These are phyloP conservation scores for Xiphophorus maculatus DNA, from an alignment of 2,113 vertebrate genomes.

Conservation along the genomic window DNA sequence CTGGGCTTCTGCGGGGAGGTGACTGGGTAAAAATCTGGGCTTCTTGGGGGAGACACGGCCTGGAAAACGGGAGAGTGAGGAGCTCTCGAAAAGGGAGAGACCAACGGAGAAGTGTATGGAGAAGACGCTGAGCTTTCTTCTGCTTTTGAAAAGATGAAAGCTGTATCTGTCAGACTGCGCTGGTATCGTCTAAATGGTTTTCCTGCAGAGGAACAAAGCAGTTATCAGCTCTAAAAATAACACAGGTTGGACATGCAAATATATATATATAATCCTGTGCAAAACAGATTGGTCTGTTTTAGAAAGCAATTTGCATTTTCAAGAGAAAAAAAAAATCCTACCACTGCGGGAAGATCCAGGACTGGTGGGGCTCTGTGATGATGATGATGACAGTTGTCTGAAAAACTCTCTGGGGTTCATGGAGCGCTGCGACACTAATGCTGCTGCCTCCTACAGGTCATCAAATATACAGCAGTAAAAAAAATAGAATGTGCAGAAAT, in stretches of 20 bases:
- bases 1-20: slow-evolving; percentile 40
- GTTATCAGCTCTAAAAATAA: slow-evolving; percentile 17
- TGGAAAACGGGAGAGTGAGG: slow-evolving; percentile 57
- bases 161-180: slow-evolving; percentile 87
- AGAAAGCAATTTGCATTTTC: not conserved
- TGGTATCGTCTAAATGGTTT: slow-evolving; percentile 83
- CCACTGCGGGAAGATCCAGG: slow-evolving; percentile 72
- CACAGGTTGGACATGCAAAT: not conserved
- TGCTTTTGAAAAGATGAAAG: slow-evolving; percentile 83
- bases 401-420: slow-evolving; percentile 86
- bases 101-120: slow-evolving; percentile 70
- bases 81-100: slow-evolving; percentile 74
- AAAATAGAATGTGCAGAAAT: no score
- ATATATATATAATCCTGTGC: not conserved
- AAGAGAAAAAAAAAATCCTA: slow-evolving; percentile 20
- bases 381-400: slow-evolving; percentile 83
- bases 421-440: slow-evolving; percentile 81
- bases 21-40: slow-evolving; percentile 60
- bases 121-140: slow-evolving; percentile 63
- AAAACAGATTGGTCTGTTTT: not conserved
- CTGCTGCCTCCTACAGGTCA: slow-evolving; percentile 81
- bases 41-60: slow-evolving; percentile 57
- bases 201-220: slow-evolving; percentile 61
- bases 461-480: not conserved
- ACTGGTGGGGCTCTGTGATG: slow-evolving; percentile 74